Base-by-base conservation (phyloP, 2,113 vertebrate genomes). In the Cyprinodon variegatus region DNA sequence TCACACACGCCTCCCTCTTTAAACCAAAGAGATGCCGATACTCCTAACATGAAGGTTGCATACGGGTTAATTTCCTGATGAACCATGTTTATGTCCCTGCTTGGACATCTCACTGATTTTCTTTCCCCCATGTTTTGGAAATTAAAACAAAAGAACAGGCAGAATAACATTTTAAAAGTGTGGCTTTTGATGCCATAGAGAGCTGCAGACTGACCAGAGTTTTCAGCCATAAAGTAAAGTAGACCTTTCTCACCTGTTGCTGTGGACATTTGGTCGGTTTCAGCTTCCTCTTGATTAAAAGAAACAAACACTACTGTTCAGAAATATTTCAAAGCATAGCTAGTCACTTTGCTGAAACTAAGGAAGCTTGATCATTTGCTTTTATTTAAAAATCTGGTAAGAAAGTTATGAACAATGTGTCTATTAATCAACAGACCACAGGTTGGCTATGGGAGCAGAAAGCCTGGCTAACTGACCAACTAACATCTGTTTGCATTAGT, bases 61-160 rank as follows among this genome's bases (percentile, higher is more conserved):
- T 46, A 66, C 82, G 9, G 84, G 88, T 92, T 91, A 93, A 94
- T 92, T 84, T 91, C 91, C 91, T 85, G 92, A 94, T 90, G 89
- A 92, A 86, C 84, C 79, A 63, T 84, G 83, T 81, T 90, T 84
- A 82, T 89, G 86, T 87, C 88, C 85, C 87, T 72, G 87, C 68
- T 6, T 81, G 87, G 81, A 85, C 69, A 70, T 89, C 86, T 76
- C 66, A 61, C 15, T 85, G 79, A 85, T 67, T 88, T 90, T 90
- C 79, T 82, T 83, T 79, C 76, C 74, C 78, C 29, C 29, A 1
- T 1, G 29, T 29, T 29, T 29, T 29, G 29, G 29, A 29, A 29
- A 29, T 29, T 29, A 29, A 29, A 29, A 29, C 29, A 29, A 29
- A 29, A 29, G 1, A 29, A 29, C 29, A 29, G 29, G 29, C 29